Base-by-base conservation (phyloP, 2,797 vertebrate species). In the Chaetodon trifasciatus region DNA sequence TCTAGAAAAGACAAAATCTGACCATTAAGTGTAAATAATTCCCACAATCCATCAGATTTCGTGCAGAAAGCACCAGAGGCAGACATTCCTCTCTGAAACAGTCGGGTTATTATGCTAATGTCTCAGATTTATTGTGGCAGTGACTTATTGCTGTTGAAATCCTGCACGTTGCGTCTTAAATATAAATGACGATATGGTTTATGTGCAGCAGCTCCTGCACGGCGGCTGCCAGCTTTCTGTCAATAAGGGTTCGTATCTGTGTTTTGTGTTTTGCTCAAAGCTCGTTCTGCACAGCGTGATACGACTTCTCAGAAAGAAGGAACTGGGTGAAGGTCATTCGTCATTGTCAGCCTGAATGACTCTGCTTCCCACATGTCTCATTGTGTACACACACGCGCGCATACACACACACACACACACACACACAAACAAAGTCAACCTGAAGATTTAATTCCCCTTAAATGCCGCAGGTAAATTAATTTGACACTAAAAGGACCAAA, bases 201-300 rank as follows among this genome's bases (percentile, higher is more conserved):
- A 35, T 53, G 49, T 24, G 0, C 10, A 24, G 56, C n/a, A 7
- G 57, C 63, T 47, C 13, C 11, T 32, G 16, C 28, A 1, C 5
- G 21, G 64, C 63, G 24, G 76, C 80, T 84, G 84, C 46, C 74
- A 78, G 63, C 2, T 81, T 60, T 69, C 72, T 64, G 76, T 84
- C 74, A 79, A 69, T 57, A 58, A 17, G 17, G 55, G 57, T 19
- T 73, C 19, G 1, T 40, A 24, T 74, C 39, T 70, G 23, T 46
- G 47, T 77, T 63, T 17, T 35, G 63, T 78, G 53, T 74, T 76
- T 69, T 67, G 68, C 61, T 70, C 42, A 8, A 37, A 74, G 65
- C 74, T 71, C 23, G 17, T 60, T 28, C 44, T 66, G 44, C 69
- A 13, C 79, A 37, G 63, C 64, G 5, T 69, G 64, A 50, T 23